Evolutionary conservation across 2,888 invertebrate genomes (phyloP), one percentile per base, ranked within the genome.

Genomic region (Hecatera dysodea): DNA sequence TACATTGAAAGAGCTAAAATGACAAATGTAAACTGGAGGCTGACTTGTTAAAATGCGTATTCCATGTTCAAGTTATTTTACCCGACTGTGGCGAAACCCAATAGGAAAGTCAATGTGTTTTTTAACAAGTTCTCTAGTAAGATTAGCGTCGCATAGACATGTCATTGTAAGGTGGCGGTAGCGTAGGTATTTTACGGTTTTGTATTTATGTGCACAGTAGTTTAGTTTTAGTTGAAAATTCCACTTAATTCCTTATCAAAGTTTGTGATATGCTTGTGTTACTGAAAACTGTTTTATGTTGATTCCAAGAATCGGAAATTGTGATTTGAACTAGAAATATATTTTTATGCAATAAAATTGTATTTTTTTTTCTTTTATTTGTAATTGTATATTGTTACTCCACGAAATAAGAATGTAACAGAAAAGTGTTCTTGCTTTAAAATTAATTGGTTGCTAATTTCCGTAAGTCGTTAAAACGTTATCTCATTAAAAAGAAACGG

Each of bases 311-410:
- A 87, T 90, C 88, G 71, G 78, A 75, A 84, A 86, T 87, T 90
- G 90, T 91, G 90, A 92, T 91, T 86, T 88, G 87, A 87, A 82
- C 82, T 89, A 89, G 83, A 86, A 90, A 91, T 91, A 91, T 90
- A 92, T 89, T 89, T 90, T 88, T 88, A 90, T 90, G 88, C 80
- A 85, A 83, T 81, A 88, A 55, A 59, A 17, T 4, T 57, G 57
- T 64, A 56, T 55, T 83, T 85, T n/a, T n/a, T n/a, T n/a, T n/a
- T n/a, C n/a, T n/a, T n/a, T n/a, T n/a, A n/a, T n/a, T n/a, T n/a
- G n/a, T n/a, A n/a, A n/a, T n/a, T n/a, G n/a, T n/a, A n/a, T n/a
- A n/a, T n/a, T n/a, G n/a, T 85, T 83, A 81, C 83, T 87, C 1
- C 42, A 17, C 4, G 0, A 44, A 24, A 22, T 48, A 22, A n/a